Evolutionary conservation across 2,113 vertebrate species (phyloP), one percentile per base, ranked within the genome.

Genomic region (Forbesichthys papilliferus): DNA sequence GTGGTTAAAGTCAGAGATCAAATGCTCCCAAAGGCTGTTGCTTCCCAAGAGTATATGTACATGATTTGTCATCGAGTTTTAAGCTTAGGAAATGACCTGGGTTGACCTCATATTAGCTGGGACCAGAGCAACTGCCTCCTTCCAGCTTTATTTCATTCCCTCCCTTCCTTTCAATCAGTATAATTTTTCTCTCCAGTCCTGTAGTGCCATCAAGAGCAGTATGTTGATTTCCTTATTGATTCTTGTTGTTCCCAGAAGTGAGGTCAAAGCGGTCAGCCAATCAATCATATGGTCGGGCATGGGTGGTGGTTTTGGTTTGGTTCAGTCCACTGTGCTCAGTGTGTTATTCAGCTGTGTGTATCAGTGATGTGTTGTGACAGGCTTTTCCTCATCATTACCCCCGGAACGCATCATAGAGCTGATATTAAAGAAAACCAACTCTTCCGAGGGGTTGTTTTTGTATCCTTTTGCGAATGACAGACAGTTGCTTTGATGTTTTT

Each of bases 361-460:
- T 67, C 18, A 49, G 68, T 61, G 56, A 62, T 16, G 55, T 64
- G 74, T 61, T 78, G 65, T 65, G 73, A 75, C 61, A 78, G 78
- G 79, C 66, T 80, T 84, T 84, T 75, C 77, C 84, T 85, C 75
- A 75, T 61, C 75, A 76, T 74, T 79, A 86, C 85, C 86, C 87
- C 87, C 87, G 84, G 86, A 87, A 74, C 78, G 62, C 82, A 78
- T 84, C 84, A 75, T 72, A 68, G 60, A 88, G 71, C 62, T 68
- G 69, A 85, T 73, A 73, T 64, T 14, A 73, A 76, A 71, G 75
- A 18, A 34, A 78, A 67, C 71, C 77, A 59, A 58, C 68, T 51
- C 53, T 64, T 11, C 52, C 7, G 0, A 42, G 36, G 36, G 36
- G 36, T 53, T 20, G 59, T 57, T 36, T 14, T 42, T 11, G 1